Base-by-base conservation (phyloP, 2,797 vertebrate genomes). In the Cottoperca gobio region DNA sequence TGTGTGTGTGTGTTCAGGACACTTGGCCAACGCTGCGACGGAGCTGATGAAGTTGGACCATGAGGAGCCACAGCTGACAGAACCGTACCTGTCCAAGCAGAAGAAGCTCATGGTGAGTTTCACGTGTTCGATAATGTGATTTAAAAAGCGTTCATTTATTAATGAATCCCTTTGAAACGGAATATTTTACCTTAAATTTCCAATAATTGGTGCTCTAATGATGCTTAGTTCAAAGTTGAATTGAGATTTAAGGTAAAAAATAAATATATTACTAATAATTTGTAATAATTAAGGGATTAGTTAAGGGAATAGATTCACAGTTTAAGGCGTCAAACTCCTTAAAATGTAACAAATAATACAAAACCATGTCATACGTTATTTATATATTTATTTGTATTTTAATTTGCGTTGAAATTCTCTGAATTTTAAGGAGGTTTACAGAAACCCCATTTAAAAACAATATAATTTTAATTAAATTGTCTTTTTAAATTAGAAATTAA, bases 21-120 rank as follows among this genome's bases (percentile, higher is more conserved):
- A 99, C 83, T 90, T 99, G 93, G 95, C 95, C 61, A 99, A 98
- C 0, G 98, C 97, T 86, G 97, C 95, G 16, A 96, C 96, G 0
- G 98, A 99, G 86, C 92, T 99, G 88, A 96, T 98, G 97, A 99
- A 98, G 89, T 72, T 99, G 90, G 98, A 99, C 91, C 96, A 99
- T 0, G 98, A 99, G 79, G 98, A 99, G 82, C 96, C 97, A 17
- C 96, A 97, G 84, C 93, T 99, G 66, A 97, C 95, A 21, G 98
- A 99, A 88, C 98, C 98, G 24, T 99, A 99, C 88, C 95, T 99
- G 88, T 99, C 98, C 85, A 99, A 99, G 94, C 98, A 99, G 92
- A 99, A 99, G 93, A 99, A 99, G 73, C 97, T 99, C 79, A 99
- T 99, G 98, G 98, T 99, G 87, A 95, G 95, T 81, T 40, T 21